Base-by-base conservation (phyloP, 2,888 invertebrate species). In the Nymphalis urticae region DNA sequence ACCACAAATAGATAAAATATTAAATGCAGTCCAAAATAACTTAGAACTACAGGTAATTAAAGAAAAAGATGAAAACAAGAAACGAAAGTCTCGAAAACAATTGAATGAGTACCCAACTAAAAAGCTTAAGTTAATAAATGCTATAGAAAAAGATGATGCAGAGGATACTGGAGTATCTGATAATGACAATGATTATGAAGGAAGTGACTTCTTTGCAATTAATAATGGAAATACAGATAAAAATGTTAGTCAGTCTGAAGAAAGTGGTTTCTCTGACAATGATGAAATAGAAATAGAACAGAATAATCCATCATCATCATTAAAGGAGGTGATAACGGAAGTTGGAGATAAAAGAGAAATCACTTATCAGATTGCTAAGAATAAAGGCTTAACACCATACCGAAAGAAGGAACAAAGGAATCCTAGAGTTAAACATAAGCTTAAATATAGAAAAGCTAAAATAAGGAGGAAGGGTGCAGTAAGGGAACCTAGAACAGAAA, bases 391-490 rank as follows among this genome's bases (percentile, higher is more conserved):
- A 21, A 98, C 96, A 50, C 97, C 98, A 0, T 94, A 96, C 76
- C 95, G 98, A 74, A 98, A 97, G 89, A 98, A 98, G 86, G 98
- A 98, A 81, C 95, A 96, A 77, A 94, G 98, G 72, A 99, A 99
- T 94, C 99, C 99, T 0, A 94, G 99, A 80, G 98, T 99, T 7
- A 98, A 98, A 86, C 97, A 99, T 85, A 96, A 97, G 78, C 95
- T 96, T 76, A 98, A 98, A 86, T 99, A 95, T 88, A 95, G 96
- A 72, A 98, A 98, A 87, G 99, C 99, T 0, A 94, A 97, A 78
- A 97, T 98, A 75, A 95, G 98, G 68, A 95, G 98, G 86, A 98
- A 97, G 93, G 98, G 99, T 82, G 98, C 98, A 80, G 96, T 98
- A 0, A 95, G 98, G 71, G 96, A 96, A 80, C 95, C 96, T 2